phyloP scores from a whole-genome alignment of 2,797 vertebrate species.

The Oryzias dopingdopingensis region DNA sequence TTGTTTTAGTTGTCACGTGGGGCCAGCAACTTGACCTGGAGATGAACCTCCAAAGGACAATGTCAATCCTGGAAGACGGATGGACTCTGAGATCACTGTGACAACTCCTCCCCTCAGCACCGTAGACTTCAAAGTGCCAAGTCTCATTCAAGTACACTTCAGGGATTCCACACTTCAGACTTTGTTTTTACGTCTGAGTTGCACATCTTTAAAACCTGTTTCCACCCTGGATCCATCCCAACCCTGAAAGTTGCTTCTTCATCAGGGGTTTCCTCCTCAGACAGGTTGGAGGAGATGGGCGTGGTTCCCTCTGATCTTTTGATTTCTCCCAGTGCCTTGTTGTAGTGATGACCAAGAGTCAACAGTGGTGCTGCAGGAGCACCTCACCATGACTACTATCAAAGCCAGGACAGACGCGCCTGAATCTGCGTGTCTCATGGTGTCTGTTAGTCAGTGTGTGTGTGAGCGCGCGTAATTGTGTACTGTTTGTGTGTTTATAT shows the following conservation, averaged over 20 bases:
- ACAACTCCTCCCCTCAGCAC: constrained; percentile 23
- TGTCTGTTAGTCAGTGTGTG: no score
- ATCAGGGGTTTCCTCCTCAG: constrained; percentile 12
- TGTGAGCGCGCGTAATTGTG: no score
- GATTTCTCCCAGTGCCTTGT: constrained; percentile 62
- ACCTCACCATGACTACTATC: constrained; percentile 28
- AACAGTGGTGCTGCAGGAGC: constrained; percentile 21
- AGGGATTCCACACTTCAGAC: constrained; percentile 63
- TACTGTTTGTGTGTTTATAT: no score
- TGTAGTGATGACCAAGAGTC: constrained; percentile 20
- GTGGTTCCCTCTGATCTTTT: constrained; percentile 12
- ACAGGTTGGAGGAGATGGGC: constrained; percentile 18
- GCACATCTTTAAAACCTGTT: constrained; percentile 29
- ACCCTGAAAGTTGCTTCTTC: constrained; percentile 1
- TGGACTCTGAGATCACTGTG: constrained; percentile 55
- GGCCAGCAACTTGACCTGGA: constrained; percentile 43
- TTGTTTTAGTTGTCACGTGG: constrained; percentile 12
- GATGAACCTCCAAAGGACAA: constrained; percentile 20
- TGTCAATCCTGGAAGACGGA: constrained; percentile 37
- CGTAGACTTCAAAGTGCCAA: constrained; percentile 72
- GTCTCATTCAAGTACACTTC: constrained; percentile 69
- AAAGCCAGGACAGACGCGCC: constrained; percentile 24
- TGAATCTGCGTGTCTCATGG: constrained; percentile 6
- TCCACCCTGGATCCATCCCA: constrained; percentile 11
- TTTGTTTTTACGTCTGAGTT: constrained; percentile 50